Base-by-base conservation (phyloP, 64 coral and sea anemone species). In the Hydrozoanthus tunicans region DNA sequence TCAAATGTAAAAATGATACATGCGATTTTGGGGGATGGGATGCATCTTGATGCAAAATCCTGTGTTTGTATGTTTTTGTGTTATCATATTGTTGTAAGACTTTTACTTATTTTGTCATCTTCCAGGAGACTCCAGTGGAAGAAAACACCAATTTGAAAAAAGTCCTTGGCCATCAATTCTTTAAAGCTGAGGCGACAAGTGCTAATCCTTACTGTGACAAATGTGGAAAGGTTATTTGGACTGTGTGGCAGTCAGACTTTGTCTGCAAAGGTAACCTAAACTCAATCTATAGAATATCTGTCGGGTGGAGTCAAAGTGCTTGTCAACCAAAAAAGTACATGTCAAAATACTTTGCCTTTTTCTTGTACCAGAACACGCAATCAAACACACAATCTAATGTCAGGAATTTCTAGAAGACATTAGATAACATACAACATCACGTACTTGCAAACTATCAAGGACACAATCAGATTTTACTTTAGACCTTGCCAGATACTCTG, bases 191-290 rank as follows among this genome's bases (percentile, higher is more conserved):
- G 15, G 89, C 78, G 11, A 74, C 90, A 17, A 91, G 72, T 26
- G 13, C 64, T 3, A 96, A 85, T 26, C 62, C 56, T 1, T 20
- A 78, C 23, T 99, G 97, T 90, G 97, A 99, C 76, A 90, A 92
- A 79, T 99, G 97, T 88, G 97, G 97, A 3, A 99, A 94, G 32
- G 57, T 75, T 9, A 94, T 99, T 14, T 99, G 97, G 97, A 93
- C 94, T 59, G 93, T 99, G 83, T 99, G 97, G 97, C 97, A 96
- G 26, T 94, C 92, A 20, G 86, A 95, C 7, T 96, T 94, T 58
- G 89, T 83, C 32, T 99, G 97, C 71, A 80, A 92, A 79, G 94
- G 97, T 99, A 85, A 66, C 7, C n/a, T 69, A 3, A n/a, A 69
- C 6, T 69, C 15, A 11, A 69, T 3, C 15, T 14, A 17, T 69